Conservation (phyloP, 1,140 invertebrate genomes). For the Solen grandis region DNA sequence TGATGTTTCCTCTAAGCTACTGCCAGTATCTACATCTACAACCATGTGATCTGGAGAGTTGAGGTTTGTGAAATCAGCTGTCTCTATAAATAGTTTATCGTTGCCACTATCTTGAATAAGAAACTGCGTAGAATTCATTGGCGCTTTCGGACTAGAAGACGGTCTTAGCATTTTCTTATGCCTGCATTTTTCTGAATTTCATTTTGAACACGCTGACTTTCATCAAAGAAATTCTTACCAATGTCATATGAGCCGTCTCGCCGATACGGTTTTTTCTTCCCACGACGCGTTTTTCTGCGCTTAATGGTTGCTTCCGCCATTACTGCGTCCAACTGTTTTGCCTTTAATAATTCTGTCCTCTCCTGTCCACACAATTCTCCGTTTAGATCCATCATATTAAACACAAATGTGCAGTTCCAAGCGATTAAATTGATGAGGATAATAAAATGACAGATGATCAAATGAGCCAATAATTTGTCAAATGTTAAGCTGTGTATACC, state of each 20-base stretch:
- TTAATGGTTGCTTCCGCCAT: slow-evolving; percentile 31
- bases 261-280: slow-evolving; percentile 34
- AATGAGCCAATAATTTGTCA: no score
- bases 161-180: slow-evolving; percentile 25
- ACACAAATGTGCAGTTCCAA: no score
- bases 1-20: neutral
- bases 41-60: neutral
- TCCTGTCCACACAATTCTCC: no score
- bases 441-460: no score
- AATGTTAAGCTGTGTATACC: no score
- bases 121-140: slow-evolving; percentile 51
- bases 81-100: neutral
- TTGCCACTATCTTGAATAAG: slow-evolving; percentile 43
- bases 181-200: neutral
- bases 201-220: neutral
- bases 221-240: neutral
- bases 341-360: no score
- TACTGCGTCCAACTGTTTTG: slow-evolving; percentile 10
- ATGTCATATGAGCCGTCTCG: neutral
- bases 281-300: slow-evolving; percentile 39
- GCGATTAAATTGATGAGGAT: no score
- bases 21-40: neutral
- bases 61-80: neutral
- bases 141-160: slow-evolving; percentile 43
- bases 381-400: no score